Conservation (phyloP, 2,797 vertebrate species). For the Amphiprion clarkii region DNA sequence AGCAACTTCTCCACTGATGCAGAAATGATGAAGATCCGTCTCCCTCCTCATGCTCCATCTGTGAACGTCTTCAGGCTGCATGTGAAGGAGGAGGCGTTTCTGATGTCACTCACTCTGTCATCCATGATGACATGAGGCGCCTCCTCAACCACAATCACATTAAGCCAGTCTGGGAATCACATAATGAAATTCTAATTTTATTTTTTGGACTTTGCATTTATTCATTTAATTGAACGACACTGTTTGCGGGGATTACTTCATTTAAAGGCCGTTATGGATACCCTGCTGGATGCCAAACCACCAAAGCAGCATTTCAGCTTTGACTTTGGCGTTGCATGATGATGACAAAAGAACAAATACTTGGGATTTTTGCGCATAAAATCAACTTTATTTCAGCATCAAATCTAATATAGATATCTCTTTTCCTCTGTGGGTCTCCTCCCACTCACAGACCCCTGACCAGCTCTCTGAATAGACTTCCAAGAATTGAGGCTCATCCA, state of each 20-base stretch:
- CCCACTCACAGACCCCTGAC: conserved; percentile 27
- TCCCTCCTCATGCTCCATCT: background rate
- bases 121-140: conserved; percentile 21
- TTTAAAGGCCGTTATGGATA: conserved; percentile 11
- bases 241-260: background rate
- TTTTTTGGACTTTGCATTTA: conserved; percentile 6
- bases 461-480: conserved; percentile 57
- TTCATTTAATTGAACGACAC: conserved; percentile 14
- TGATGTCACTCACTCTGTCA: conserved; percentile 17
- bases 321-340: background rate
- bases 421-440: background rate
- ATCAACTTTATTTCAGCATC: background rate
- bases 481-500: conserved; percentile 41
- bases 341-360: background rate
- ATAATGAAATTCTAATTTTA: background rate
- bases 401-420: background rate
- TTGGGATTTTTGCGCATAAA: background rate
- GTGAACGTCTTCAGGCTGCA: background rate
- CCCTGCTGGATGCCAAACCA: conserved; percentile 20
- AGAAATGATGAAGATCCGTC: conserved; percentile 4
- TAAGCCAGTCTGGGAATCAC: conserved; percentile 30
- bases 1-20: background rate
- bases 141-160: conserved; percentile 36
- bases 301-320: background rate
- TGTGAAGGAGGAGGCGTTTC: conserved; percentile 1